Base-by-base conservation (phyloP, 2,113 vertebrate genomes). In the Ailuropoda melanoleuca region DNA sequence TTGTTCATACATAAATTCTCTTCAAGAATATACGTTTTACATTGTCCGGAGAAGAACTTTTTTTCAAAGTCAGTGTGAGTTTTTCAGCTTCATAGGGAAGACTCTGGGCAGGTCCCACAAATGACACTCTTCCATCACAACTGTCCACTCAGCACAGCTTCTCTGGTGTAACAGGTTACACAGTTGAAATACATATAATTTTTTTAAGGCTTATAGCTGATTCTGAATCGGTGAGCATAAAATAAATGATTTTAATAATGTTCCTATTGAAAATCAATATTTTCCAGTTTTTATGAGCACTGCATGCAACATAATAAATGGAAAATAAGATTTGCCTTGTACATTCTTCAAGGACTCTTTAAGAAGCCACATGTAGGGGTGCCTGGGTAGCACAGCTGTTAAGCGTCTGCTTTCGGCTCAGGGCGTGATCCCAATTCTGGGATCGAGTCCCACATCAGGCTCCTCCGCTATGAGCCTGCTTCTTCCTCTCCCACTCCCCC, bases 241-340 rank as follows among this genome's bases (percentile, higher is more conserved):
- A 98, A 88, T 88, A 98, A 97, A 39, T 97, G 74, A 96, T 98
- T 98, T 97, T 97, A 98, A 98, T 96, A 98, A 97, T 97, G 15
- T 97, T 70, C 6, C 17, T 93, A 81, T 80, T 98, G 91, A 97
- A 98, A 98, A 97, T 95, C 95, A 97, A 96, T 97, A 98, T 97
- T 98, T 97, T 95, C 88, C n/a, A 81, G 72, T 97, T 98, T 97
- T 97, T 97, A 78, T 97, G 1, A 96, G 19, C 82, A 68, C 56
- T 92, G 43, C 82, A 95, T 96, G 46, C 88, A 70, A 94, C 88
- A 94, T 88, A 90, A 66, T 95, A 97, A 97, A 91, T 96, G 64
- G 55, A 96, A 90, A 85, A 98, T 98, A 98, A 92, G 53, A 96
- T 98, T 98, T 97, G 39, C 85, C 96, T 97, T 98, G 18, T 9